Conservation (phyloP, 2,113 vertebrate genomes). For the Sceloporus undulatus region DNA sequence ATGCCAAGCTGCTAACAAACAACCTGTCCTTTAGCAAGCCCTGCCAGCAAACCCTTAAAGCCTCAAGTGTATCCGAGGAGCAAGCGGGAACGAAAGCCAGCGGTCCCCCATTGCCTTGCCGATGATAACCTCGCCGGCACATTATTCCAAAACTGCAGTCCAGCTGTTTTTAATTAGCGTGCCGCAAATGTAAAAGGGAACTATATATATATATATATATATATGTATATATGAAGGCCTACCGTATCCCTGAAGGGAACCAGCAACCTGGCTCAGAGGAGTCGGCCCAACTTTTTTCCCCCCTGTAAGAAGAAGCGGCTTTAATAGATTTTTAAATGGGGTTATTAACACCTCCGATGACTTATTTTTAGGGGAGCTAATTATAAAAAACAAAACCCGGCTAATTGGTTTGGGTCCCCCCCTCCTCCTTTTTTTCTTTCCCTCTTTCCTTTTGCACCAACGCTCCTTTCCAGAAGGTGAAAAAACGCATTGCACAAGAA, state of each 20-base stretch:
- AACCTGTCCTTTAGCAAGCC: constrained; percentile 57
- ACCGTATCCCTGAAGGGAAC: constrained; percentile 74
- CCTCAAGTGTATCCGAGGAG: not conserved
- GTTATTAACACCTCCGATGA: constrained; percentile 98
- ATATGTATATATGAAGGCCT: constrained; percentile 49
- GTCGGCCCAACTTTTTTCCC: constrained; percentile 71
- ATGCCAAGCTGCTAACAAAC: constrained; percentile 49
- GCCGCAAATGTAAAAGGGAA: not conserved
- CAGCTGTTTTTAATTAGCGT: constrained; percentile 75
- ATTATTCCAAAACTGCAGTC: constrained; percentile 63
- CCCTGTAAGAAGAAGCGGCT: constrained; percentile 77
- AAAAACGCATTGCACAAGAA: constrained; percentile 67
- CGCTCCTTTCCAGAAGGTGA: constrained; percentile 75
- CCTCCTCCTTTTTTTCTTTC: constrained; percentile 71
- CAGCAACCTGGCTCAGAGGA: not conserved
- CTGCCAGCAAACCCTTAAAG: constrained; percentile 28
- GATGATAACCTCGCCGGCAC: constrained; percentile 72
- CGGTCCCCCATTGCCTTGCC: constrained; percentile 57
- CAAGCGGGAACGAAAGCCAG: constrained; percentile 38
- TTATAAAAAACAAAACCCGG: constrained; percentile 89
- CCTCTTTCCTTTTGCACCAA: constrained; percentile 80
- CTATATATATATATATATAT: too few species aligned
- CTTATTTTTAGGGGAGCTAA: constrained; percentile 96
- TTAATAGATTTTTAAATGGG: constrained; percentile 96
- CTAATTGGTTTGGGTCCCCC: constrained; percentile 82